phyloP scores from a whole-genome alignment of 2,888 invertebrate species.

The Lampropteryx suffumata region DNA sequence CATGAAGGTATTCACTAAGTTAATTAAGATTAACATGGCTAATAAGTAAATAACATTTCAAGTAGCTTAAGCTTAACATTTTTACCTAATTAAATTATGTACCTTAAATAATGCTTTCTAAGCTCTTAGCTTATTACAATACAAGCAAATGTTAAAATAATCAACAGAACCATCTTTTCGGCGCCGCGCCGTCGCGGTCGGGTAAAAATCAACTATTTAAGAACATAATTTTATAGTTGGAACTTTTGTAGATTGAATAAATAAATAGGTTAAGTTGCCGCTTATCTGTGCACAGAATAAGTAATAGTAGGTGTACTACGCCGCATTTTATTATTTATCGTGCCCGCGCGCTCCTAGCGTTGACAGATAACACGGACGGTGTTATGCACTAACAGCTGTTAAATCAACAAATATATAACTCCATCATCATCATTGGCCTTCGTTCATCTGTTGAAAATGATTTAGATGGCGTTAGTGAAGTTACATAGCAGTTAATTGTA shows the following conservation, averaged over 20 bases:
- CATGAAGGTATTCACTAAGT: too few species aligned
- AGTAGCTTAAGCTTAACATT: too few species aligned
- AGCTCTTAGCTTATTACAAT: too few species aligned
- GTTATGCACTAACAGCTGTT: slow-evolving; percentile 13
- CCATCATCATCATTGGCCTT: too few species aligned
- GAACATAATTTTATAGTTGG: not conserved
- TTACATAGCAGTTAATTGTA: too few species aligned
- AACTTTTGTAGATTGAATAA: slow-evolving; percentile 11
- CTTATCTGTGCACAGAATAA: slow-evolving; percentile 19
- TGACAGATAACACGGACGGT: slow-evolving; percentile 62
- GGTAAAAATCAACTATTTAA: not conserved
- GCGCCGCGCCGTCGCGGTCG: slow-evolving; percentile 9
- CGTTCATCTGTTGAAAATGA: too few species aligned
- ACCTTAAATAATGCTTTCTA: too few species aligned
- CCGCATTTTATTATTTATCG: slow-evolving; percentile 61
- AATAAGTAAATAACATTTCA: too few species aligned
- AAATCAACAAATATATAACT: not conserved
- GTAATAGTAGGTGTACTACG: slow-evolving; percentile 58
- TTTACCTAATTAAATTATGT: too few species aligned
- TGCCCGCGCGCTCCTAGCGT: slow-evolving; percentile 54
- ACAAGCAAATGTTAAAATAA: too few species aligned
- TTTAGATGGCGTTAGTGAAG: too few species aligned
- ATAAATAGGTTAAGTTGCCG: slow-evolving; percentile 17
- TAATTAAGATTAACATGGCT: too few species aligned
- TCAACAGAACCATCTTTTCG: slow-evolving; percentile 10